Percentiles rank a stretch among this genome's conserved stretches.
Evolutionary conservation across 92 coral and sea anemone species (phyloP).

Genomic region (Desmophyllum pertusum): DNA sequence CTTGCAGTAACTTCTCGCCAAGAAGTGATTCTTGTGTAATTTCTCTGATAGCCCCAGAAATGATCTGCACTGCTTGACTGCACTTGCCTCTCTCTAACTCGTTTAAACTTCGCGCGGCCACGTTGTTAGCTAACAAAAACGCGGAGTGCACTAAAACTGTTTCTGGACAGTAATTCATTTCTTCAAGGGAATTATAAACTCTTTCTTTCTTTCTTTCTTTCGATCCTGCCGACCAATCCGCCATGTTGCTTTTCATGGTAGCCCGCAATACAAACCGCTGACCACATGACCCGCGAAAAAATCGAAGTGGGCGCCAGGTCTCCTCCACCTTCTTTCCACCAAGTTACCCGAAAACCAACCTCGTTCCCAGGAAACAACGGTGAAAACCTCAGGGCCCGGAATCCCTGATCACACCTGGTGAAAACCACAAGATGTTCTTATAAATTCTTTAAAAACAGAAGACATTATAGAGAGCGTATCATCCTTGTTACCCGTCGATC

Average conservation of each 20-base stretch:
- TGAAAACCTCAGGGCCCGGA: too few species aligned
- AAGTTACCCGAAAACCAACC: too few species aligned
- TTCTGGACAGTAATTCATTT: conserved; percentile 71
- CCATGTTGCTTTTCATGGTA: background rate
- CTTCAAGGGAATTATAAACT: background rate
- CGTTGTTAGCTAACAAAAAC: conserved; percentile 55
- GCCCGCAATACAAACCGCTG: too few species aligned
- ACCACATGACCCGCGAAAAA: too few species aligned
- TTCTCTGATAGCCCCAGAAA: conserved; percentile 52
- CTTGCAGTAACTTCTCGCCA: conserved; percentile 17
- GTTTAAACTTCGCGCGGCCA: conserved; percentile 18
- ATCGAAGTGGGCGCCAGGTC: too few species aligned
- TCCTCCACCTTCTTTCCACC: too few species aligned
- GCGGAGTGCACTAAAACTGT: conserved; percentile 73
- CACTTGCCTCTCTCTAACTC: conserved; percentile 14
- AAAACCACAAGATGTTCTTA: too few species aligned
- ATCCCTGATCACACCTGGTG: too few species aligned
- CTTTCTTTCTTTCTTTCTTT: background rate
- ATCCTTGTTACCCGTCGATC: too few species aligned
- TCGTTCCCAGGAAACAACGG: too few species aligned
- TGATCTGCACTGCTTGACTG: conserved; percentile 25
- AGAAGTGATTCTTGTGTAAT: conserved; percentile 28
- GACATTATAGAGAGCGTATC: too few species aligned
- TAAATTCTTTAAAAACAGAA: too few species aligned
- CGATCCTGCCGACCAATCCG: background rate